A percentile compares a stretch with the other conserved stretches of the same genome.
phyloP scores from a whole-genome alignment of 2,113 vertebrate species.

The Sciurus niger region DNA sequence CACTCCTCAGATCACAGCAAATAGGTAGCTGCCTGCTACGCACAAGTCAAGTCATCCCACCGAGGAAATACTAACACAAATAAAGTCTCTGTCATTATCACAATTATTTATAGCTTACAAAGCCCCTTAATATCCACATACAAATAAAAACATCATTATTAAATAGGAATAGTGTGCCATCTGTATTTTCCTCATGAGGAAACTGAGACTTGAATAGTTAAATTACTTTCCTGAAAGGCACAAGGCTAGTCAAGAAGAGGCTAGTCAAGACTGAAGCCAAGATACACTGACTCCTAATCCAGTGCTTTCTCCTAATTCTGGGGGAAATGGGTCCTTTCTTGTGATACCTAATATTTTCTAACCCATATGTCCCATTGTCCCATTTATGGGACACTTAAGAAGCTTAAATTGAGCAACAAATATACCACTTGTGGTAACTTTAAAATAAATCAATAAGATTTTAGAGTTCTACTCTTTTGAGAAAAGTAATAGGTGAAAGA shows the following conservation, averaged over 20 bases:
- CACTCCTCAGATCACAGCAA: not conserved
- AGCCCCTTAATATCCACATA: not conserved
- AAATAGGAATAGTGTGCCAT: not conserved
- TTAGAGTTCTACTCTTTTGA: too few relatives aligned
- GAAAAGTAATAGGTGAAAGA: too few relatives aligned
- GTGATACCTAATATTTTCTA: not conserved
- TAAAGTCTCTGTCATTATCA: not conserved
- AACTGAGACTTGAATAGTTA: not conserved
- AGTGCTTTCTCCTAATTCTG: not conserved
- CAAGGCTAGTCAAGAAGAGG: not conserved
- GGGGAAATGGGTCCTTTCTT: not conserved
- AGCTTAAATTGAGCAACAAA: too few relatives aligned
- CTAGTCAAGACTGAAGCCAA: not conserved
- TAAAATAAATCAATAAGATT: too few relatives aligned
- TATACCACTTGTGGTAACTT: too few relatives aligned
- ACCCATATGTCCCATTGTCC: too few relatives aligned
- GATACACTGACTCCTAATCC: not conserved
- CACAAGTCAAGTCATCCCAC: not conserved
- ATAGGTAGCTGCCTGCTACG: not conserved
- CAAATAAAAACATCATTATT: not conserved
- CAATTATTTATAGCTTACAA: not conserved
- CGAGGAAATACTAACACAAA: conserved; percentile 7
- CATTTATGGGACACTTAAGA: too few relatives aligned
- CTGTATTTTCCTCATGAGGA: conserved; percentile 14
- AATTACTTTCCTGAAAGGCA: not conserved